A percentile compares a stretch with the other conserved stretches of the same genome.
Conservation (phyloP, 2,797 vertebrate genomes). For the Morus bassanus region DNA sequence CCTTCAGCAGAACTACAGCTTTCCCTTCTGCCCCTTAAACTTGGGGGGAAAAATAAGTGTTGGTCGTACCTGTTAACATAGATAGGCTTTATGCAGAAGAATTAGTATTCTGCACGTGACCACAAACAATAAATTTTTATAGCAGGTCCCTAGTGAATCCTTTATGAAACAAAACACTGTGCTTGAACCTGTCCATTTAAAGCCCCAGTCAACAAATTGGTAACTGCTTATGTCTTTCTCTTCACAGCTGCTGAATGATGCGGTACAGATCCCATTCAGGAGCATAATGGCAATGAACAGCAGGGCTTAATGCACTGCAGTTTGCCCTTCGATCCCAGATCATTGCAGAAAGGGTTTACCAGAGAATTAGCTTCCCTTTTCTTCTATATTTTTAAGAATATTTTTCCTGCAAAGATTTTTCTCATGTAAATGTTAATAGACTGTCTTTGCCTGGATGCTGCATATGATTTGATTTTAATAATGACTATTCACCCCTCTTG, state of each 20-base stretch:
- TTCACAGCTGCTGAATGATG: background rate
- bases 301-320: background rate
- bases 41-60: too few species aligned
- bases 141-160: background rate
- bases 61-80: background rate
- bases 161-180: background rate
- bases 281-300: background rate
- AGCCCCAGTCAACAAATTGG: background rate
- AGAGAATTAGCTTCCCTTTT: background rate
- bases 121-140: background rate
- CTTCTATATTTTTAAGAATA: background rate
- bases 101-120: conserved; percentile 11
- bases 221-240: background rate
- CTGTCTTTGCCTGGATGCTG: background rate
- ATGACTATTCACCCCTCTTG: background rate
- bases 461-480: background rate
- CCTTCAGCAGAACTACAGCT: background rate
- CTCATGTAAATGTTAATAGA: background rate
- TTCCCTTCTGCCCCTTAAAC: background rate
- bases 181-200: background rate
- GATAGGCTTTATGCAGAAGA: background rate
- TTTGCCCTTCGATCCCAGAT: background rate
- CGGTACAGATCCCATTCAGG: background rate
- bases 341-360: background rate
- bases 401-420: background rate